Conservation (phyloP, 2,113 vertebrate species). For the Halichoerus grypus region DNA sequence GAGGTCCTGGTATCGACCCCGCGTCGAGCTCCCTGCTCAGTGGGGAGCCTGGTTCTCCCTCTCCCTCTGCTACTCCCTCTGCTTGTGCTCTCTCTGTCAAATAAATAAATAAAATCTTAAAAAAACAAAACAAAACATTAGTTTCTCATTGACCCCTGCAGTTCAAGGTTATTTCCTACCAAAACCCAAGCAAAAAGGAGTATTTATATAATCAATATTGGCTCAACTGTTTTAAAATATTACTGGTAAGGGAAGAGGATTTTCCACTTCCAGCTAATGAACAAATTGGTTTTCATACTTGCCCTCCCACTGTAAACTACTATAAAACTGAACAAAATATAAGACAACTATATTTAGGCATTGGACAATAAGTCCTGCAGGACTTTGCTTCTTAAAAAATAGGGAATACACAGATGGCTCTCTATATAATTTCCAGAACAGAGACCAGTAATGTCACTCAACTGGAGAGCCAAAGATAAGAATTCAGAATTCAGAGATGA, state of each 20-base stretch:
- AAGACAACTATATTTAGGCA: neutral
- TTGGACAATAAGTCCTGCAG: neutral
- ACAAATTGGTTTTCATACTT: neutral
- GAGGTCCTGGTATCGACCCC: no score
- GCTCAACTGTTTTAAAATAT: neutral
- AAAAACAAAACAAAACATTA: neutral
- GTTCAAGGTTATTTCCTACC: neutral
- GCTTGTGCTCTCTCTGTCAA: no score
- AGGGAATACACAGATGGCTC: neutral
- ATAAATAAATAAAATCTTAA: neutral
- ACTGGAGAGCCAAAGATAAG: neutral
- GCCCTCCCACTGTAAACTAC: neutral
- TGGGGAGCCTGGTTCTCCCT: no score
- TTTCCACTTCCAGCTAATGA: neutral
- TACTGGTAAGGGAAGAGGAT: neutral
- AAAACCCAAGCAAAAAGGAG: neutral
- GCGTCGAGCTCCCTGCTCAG: no score
- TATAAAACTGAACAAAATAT: neutral
- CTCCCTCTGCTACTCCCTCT: no score
- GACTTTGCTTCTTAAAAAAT: neutral
- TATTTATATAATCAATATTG: neutral
- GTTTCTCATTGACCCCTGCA: neutral
- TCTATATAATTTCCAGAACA: neutral
- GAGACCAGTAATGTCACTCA: neutral
- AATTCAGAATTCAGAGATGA: constrained; percentile 3